Percentiles rank a stretch among this genome's conserved stretches.
These are phyloP conservation scores for Lepidocyrtinus sp. DNA, from an alignment of 2,888 invertebrate genomes.

Conservation along the genomic window DNA sequence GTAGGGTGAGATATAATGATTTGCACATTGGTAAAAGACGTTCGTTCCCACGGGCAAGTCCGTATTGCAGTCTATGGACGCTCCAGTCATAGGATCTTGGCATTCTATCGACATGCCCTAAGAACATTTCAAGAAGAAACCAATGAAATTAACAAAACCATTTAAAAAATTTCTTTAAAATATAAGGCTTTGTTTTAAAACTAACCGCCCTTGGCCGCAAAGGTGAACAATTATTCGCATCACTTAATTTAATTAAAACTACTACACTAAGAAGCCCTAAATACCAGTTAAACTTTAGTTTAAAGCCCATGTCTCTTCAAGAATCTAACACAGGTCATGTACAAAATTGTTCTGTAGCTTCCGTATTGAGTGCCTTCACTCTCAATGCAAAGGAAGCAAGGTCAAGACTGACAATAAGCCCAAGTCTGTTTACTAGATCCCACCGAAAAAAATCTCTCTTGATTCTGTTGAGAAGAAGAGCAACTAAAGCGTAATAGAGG, in stretches of 20 bases:
- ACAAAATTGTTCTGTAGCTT: too few relatives aligned
- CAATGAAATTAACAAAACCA: not conserved
- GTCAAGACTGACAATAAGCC: constrained; percentile 37
- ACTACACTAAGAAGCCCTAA: too few relatives aligned
- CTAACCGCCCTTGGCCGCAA: constrained; percentile 34
- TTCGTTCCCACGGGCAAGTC: constrained; percentile 41
- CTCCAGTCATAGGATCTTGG: constrained; percentile 54
- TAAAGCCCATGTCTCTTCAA: too few relatives aligned
- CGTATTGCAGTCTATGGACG: constrained; percentile 37
- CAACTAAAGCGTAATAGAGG: not conserved
- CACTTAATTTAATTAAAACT: too few relatives aligned
- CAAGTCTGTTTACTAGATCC: constrained; percentile 22
- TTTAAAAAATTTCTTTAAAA: too few relatives aligned
- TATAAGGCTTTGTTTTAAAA: too few relatives aligned
- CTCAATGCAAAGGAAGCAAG: constrained; percentile 50
- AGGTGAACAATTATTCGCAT: constrained; percentile 37
- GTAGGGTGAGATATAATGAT: constrained; percentile 48
- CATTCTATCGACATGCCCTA: constrained; percentile 59
- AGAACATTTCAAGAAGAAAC: not conserved
- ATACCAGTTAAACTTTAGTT: too few relatives aligned
- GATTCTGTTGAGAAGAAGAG: constrained; percentile 7
- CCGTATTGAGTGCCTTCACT: too few relatives aligned
- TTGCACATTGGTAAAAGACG: constrained; percentile 54
- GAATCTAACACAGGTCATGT: too few relatives aligned
- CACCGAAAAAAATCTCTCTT: constrained; percentile 20